Evolutionary conservation across 1,140 invertebrate species (phyloP).

Genomic region (Bilobella aurantiaca): DNA sequence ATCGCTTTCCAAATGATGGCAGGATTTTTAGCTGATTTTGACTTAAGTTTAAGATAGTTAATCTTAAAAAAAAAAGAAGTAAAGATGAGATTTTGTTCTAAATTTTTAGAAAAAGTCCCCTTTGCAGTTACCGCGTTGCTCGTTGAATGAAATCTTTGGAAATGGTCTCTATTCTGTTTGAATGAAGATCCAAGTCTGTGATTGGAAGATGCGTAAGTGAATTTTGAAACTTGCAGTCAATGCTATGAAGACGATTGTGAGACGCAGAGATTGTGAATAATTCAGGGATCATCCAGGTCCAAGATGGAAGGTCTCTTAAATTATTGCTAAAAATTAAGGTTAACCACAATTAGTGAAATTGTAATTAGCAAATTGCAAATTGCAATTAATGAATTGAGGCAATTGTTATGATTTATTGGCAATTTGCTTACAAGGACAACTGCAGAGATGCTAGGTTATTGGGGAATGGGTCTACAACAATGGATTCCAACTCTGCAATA

Average conservation of each 20-base stretch:
- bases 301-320: constrained; percentile 60
- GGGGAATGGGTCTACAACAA: constrained; percentile 33
- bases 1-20: constrained; percentile 32
- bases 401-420: background rate
- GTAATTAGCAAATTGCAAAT: background rate
- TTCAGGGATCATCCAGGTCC: constrained; percentile 62
- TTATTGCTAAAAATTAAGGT: constrained; percentile 49
- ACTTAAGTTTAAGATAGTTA: constrained; percentile 33
- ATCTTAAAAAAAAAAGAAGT: constrained; percentile 19
- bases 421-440: constrained; percentile 30
- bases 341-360: background rate
- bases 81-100: background rate
- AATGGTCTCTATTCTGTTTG: constrained; percentile 34
- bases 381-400: background rate
- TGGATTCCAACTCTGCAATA: constrained; percentile 32
- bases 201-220: constrained; percentile 27
- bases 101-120: background rate
- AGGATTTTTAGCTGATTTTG: constrained; percentile 32
- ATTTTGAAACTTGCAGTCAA: constrained; percentile 35
- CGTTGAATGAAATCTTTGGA: constrained; percentile 34
- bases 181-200: constrained; percentile 32
- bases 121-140: constrained; percentile 26
- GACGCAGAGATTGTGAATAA: constrained; percentile 60
- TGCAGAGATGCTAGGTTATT: constrained; percentile 32
- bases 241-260: constrained; percentile 54